A percentile compares a stretch with the other conserved stretches of the same genome.
Conservation (phyloP, 2,113 vertebrate genomes). For the Tauraco erythrolophus region DNA sequence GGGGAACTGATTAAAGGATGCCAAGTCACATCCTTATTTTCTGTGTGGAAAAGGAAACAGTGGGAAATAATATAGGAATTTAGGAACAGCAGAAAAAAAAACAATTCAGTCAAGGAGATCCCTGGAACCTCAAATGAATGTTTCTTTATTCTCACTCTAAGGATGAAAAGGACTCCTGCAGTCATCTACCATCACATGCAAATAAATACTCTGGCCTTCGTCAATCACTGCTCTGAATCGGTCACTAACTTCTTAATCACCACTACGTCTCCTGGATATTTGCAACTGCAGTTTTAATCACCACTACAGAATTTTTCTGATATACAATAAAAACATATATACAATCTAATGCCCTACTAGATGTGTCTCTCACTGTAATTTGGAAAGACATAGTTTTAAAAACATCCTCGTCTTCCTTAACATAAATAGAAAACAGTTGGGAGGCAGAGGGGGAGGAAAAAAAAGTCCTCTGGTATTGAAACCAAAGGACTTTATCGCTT, state of each 20-base stretch:
- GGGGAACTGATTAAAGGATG: background rate
- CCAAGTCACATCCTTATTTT: background rate
- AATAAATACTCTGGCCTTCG: background rate
- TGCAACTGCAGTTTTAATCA: background rate
- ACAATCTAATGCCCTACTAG: background rate
- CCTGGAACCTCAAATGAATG: background rate
- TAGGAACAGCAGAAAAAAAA: background rate
- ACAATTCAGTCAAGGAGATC: background rate
- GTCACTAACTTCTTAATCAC: background rate
- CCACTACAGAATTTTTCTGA: background rate
- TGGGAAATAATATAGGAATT: background rate
- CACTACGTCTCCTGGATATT: background rate
- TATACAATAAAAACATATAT: fast-evolving
- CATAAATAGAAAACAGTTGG: background rate
- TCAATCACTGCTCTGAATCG: background rate
- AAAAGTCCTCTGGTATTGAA: background rate
- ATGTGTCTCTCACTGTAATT: background rate
- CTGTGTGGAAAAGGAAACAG: background rate
- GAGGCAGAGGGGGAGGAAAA: too few relatives aligned
- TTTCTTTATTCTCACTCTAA: background rate
- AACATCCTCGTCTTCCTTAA: background rate
- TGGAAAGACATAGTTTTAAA: background rate
- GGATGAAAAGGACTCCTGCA: background rate
- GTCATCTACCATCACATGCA: background rate
- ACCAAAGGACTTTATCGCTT: background rate